phyloP scores from a whole-genome alignment of 2,797 vertebrate genomes.

The Emydoidea blandingii region DNA sequence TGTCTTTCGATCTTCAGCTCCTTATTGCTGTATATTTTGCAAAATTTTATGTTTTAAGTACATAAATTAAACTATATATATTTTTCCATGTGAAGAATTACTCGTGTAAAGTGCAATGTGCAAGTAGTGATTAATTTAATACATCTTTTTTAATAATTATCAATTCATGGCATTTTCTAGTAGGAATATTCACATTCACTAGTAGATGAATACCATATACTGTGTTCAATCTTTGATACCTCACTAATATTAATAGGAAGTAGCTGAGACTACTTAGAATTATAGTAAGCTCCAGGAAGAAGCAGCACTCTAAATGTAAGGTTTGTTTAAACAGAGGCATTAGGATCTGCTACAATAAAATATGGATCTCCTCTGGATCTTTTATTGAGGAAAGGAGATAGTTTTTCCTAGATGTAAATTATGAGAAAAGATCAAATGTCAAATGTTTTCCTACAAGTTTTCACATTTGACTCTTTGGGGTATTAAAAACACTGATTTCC shows the following conservation, averaged over 20 bases:
- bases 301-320: background rate
- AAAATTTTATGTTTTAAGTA: background rate
- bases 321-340: constrained; percentile 40
- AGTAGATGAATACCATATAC: background rate
- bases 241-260: background rate
- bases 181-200: background rate
- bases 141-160: background rate
- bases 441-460: constrained; percentile 10
- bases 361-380: constrained; percentile 22
- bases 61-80: background rate
- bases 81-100: background rate
- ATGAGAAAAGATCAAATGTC: constrained; percentile 17
- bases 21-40: background rate
- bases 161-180: background rate
- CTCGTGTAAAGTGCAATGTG: background rate
- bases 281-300: constrained; percentile 6
- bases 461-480: background rate
- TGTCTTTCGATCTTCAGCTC: background rate
- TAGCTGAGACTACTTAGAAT: constrained; percentile 6
- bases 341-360: constrained; percentile 48
- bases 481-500: background rate
- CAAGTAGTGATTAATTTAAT: background rate
- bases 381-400: background rate
- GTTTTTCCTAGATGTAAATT: constrained; percentile 2
- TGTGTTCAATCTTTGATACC: constrained; percentile 30